A percentile compares a stretch with the other conserved stretches of the same genome.
These are phyloP conservation scores for Drosophila malerkotliana DNA, from an alignment of 1,140 invertebrate species.

Conservation along the genomic window DNA sequence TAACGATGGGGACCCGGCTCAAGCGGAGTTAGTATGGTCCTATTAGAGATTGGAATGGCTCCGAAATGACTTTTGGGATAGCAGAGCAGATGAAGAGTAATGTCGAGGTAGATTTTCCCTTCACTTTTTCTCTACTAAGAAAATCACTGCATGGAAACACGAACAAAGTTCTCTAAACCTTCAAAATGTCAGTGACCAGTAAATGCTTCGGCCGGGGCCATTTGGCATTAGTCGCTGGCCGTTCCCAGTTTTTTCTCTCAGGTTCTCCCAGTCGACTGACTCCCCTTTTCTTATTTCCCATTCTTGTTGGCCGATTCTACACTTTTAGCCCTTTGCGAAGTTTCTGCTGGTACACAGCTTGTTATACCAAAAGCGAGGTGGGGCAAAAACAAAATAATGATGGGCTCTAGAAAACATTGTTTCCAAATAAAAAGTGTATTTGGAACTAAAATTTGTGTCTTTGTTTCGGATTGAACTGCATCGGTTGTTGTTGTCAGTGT, in stretches of 20 bases:
- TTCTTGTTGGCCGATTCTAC: slow-evolving; percentile 46
- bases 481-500: background rate
- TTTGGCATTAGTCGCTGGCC: slow-evolving; percentile 36
- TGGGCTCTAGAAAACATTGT: too few relatives aligned
- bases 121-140: slow-evolving; percentile 61
- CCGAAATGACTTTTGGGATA: background rate
- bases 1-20: background rate
- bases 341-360: slow-evolving; percentile 57
- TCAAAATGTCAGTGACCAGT: slow-evolving; percentile 79
- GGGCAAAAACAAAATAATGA: too few relatives aligned
- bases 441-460: too few relatives aligned
- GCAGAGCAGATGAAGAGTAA: slow-evolving; percentile 6
- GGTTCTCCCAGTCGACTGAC: slow-evolving; percentile 15
- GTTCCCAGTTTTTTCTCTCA: slow-evolving; percentile 13
- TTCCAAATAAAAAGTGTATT: too few relatives aligned
- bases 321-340: slow-evolving; percentile 62
- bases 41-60: slow-evolving; percentile 49
- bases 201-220: slow-evolving; percentile 69
- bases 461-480: too few relatives aligned
- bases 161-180: slow-evolving; percentile 33
- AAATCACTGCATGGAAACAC: background rate
- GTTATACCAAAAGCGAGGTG: too few relatives aligned
- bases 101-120: slow-evolving; percentile 67
- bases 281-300: slow-evolving; percentile 29
- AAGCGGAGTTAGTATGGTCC: background rate